A percentile compares a stretch with the other conserved stretches of the same genome.
Conservation (phyloP, 2,888 invertebrate genomes). For the Sceliomorpha sp. region DNA sequence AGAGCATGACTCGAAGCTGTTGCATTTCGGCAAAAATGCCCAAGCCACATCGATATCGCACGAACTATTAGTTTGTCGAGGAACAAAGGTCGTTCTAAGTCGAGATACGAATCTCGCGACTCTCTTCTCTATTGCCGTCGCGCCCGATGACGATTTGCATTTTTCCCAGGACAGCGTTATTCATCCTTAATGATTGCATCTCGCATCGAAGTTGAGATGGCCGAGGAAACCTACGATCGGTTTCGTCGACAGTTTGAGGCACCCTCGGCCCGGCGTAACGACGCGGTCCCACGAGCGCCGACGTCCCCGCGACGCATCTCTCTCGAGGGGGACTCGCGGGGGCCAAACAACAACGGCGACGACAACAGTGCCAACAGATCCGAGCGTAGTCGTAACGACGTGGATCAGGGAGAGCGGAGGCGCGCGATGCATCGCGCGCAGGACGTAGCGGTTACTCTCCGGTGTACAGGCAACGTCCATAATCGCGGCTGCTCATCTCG, state of each 20-base stretch:
- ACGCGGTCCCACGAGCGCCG: constrained; percentile 27
- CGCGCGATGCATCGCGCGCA: constrained; percentile 44
- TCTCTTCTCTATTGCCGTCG: constrained; percentile 35
- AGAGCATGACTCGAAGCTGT: constrained; percentile 10
- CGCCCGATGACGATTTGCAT: constrained; percentile 50
- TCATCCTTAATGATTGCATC: constrained; percentile 47
- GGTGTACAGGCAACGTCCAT: constrained; percentile 57
- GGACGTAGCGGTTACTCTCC: constrained; percentile 46
- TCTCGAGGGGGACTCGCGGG: no score
- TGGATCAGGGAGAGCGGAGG: constrained; percentile 53
- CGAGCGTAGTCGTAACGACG: constrained; percentile 50
- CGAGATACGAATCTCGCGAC: constrained; percentile 42
- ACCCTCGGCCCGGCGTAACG: no score
- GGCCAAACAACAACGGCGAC: constrained; percentile 45
- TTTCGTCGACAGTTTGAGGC: constrained; percentile 34
- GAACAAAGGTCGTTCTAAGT: constrained; percentile 29
- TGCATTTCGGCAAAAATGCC: constrained; percentile 20
- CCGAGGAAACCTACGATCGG: constrained; percentile 32
- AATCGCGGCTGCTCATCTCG: constrained; percentile 72
- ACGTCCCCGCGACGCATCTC: no score
- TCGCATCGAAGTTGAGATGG: constrained; percentile 22
- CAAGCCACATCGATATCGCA: constrained; percentile 27
- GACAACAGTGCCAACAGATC: constrained; percentile 52
- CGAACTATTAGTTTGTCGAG: constrained; percentile 26
- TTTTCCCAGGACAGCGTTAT: constrained; percentile 27